A percentile compares a stretch with the other conserved stretches of the same genome.
Evolutionary conservation across 2,888 invertebrate genomes (phyloP).

Genomic region (Ceratothoa steindachneri): DNA sequence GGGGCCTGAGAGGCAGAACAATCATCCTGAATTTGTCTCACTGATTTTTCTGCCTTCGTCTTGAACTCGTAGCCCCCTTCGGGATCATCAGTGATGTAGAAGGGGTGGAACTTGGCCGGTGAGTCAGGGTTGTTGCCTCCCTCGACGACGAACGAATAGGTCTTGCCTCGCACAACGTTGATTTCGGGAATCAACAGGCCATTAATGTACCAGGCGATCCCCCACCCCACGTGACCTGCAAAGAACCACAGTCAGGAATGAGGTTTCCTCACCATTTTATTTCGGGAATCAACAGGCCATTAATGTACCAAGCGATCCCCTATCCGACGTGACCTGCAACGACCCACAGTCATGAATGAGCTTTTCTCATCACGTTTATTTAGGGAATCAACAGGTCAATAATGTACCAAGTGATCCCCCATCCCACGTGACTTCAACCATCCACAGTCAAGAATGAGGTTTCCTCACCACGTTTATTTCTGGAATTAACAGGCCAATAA

Average conservation of each 20-base stretch:
- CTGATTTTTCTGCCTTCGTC: slow-evolving; percentile 72
- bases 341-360: no score
- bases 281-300: slow-evolving; percentile 83
- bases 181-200: slow-evolving; percentile 83
- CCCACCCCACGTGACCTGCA: slow-evolving; percentile 85
- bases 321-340: slow-evolving; percentile 85
- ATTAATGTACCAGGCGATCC: slow-evolving; percentile 89
- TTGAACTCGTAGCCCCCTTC: slow-evolving; percentile 86
- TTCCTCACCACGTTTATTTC: no score
- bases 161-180: slow-evolving; percentile 77
- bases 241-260: slow-evolving; percentile 33
- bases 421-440: no score
- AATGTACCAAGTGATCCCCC: no score
- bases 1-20: no score
- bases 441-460: no score
- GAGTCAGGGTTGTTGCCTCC: slow-evolving; percentile 73
- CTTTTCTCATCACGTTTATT: no score
- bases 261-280: no score
- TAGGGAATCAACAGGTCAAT: no score
- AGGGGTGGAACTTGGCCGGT: slow-evolving; percentile 83
- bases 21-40: no score
- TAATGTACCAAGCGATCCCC: slow-evolving; percentile 91
- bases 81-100: slow-evolving; percentile 82
- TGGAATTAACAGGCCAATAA: no score
- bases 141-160: slow-evolving; percentile 79